phyloP scores from a whole-genome alignment of 2,113 vertebrate genomes.

The Mastomys coucha region DNA sequence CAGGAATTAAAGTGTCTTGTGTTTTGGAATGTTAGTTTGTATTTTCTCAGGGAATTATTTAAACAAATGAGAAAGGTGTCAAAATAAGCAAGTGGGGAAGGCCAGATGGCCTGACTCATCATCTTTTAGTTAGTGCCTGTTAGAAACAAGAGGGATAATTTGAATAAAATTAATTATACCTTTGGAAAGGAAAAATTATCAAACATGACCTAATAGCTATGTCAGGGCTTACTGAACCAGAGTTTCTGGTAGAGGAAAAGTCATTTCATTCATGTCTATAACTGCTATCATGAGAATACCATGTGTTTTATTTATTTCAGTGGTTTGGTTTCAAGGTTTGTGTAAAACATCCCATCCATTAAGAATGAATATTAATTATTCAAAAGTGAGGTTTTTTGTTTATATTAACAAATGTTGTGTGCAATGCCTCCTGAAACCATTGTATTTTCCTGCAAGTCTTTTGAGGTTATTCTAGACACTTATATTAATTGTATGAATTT shows the following conservation, averaged over 20 bases:
- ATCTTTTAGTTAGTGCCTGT: slow-evolving; percentile 60
- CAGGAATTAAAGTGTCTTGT: slow-evolving; percentile 28
- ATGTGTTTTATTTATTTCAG: slow-evolving; percentile 45
- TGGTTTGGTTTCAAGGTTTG: background rate
- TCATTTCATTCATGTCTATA: slow-evolving; percentile 22
- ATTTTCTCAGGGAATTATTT: slow-evolving; percentile 64
- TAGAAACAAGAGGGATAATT: slow-evolving; percentile 53
- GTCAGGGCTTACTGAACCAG: slow-evolving; percentile 40
- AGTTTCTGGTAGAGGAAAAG: slow-evolving; percentile 12
- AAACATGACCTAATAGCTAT: slow-evolving; percentile 28
- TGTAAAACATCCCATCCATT: slow-evolving; percentile 42
- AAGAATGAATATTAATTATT: slow-evolving; percentile 23
- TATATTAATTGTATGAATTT: background rate
- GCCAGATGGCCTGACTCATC: slow-evolving; percentile 58
- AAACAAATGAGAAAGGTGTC: slow-evolving; percentile 57
- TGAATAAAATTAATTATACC: slow-evolving; percentile 55
- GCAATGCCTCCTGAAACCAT: background rate
- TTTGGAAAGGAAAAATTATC: slow-evolving; percentile 53
- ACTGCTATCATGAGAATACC: background rate
- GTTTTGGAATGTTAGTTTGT: slow-evolving; percentile 52
- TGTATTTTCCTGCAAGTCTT: background rate
- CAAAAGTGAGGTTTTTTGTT: background rate
- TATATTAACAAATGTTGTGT: background rate
- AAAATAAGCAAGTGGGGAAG: slow-evolving; percentile 69
- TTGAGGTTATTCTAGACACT: background rate